Base-by-base conservation (phyloP, 2,797 vertebrate species). In the Onychomys arenicola region DNA sequence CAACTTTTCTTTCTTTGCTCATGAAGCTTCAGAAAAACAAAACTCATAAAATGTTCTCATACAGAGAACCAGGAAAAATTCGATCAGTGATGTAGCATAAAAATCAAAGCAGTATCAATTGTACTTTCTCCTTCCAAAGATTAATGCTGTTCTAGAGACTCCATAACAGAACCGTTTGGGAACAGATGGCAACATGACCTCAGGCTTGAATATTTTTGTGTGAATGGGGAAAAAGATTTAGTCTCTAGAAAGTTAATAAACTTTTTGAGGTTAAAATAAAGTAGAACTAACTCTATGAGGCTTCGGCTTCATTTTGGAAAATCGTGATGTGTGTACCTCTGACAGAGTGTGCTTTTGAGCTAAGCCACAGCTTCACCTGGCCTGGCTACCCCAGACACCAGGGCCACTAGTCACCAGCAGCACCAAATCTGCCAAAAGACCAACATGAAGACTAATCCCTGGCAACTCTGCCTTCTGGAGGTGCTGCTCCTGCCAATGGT, bases 381-480 rank as follows among this genome's bases (percentile, higher is more conserved):
- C 73, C 59, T 82, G 67, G 29, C 34, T 69, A 94, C 75, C 46
- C 46, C 29, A 78, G 63, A 78, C 4, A 67, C 27, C 57, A 59
- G 21, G 5, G 55, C 9, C 12, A 5, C 76, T 49, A n/a, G 6
- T 29, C 81, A 83, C 65, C 52, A 25, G 37, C 34, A 65, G 69
- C 43, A 57, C 34, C 49, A 93, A 83, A 43, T 71, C 78, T 57
- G 76, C 82, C 69, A 57, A 91, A 6, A 89, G 65, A 29, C 52
- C 63, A 81, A 96, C 77, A 67, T 12, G 43, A 63, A 57, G 21
- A 77, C 67, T 25, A 14, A 17, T 25, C 52, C 78, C 67, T n/a
- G 19, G 94, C 91, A 91, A 34, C 40, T 55, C 89, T 83, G 96
- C 96, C 95, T 95, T 95, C 91, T 96, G 96, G 73, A 86, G 81